Base-by-base conservation (phyloP, 2,797 vertebrate genomes). In the Aldrovandia affinis region DNA sequence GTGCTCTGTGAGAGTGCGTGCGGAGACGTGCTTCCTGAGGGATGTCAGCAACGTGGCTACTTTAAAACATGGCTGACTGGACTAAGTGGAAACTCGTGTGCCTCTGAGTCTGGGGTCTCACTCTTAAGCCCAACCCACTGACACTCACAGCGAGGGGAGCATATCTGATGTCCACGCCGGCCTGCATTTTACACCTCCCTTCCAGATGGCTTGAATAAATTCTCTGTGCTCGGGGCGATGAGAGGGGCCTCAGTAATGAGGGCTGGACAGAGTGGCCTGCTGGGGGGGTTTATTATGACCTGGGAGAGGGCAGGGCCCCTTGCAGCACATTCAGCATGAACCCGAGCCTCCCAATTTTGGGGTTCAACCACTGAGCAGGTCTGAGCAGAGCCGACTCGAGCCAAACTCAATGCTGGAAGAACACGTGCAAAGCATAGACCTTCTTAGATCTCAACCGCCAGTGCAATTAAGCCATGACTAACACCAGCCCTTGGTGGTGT, bases 11-110 rank as follows among this genome's bases (percentile, higher is more conserved):
- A 80, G 82, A 77, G 89, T 92, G 88, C 92, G 91, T 86, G 92
- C 92, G 91, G 91, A 91, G 91, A 93, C 92, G 91, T 89, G 91
- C 92, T 89, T 93, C 88, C 90, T 91, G 89, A 89, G 94, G 95
- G 95, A 95, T 95, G 94, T 93, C 89, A 91, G 92, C 91, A 89
- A 93, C 94, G 92, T 86, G 85, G 70, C 59, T 65, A 63, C 39
- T 80, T 57, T 57, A 77, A 55, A 28, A 84, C 87, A 54, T 81
- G 86, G 80, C 86, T 88, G 88, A 2, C 70, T 44, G 36, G 0
- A 75, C 70, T 75, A 75, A 75, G 22, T 75, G 70, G 42, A 75
- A 75, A 75, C 70, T 10, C 8, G 39, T 75, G 42, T 0, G 84
- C 82, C 90, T 6, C n/a, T 68, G 88, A 65, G 81, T 59, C 84